Evolutionary conservation across 1,140 invertebrate genomes (phyloP).

Genomic region (Leucophenga varia): DNA sequence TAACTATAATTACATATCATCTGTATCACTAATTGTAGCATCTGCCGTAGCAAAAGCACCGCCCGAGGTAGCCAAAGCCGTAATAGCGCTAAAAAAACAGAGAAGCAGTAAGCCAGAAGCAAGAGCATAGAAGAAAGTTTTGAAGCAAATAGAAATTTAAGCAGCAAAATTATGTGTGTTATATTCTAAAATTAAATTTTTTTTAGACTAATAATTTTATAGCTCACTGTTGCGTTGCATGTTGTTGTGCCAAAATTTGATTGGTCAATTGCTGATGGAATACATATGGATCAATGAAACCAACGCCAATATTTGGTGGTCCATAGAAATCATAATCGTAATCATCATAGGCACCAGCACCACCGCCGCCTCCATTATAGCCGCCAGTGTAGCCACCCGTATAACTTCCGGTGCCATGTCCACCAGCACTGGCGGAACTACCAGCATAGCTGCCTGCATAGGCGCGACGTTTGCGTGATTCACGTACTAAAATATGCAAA

Average conservation of each 20-base stretch:
- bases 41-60: constrained; percentile 45
- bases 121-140: too few species aligned
- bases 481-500: not conserved
- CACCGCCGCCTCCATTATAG: constrained; percentile 7
- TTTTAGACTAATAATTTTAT: too few species aligned
- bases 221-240: constrained; percentile 44
- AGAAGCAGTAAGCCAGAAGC: too few species aligned
- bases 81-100: constrained; percentile 43
- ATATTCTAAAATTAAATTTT: too few species aligned
- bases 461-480: constrained; percentile 8
- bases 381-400: not conserved
- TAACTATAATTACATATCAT: constrained; percentile 37
- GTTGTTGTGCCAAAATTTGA: constrained; percentile 49
- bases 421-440: constrained; percentile 25
- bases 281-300: constrained; percentile 42
- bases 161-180: too few species aligned
- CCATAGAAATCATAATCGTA: constrained; percentile 32
- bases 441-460: constrained; percentile 24
- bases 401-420: constrained; percentile 14
- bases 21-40: constrained; percentile 32
- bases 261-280: constrained; percentile 53
- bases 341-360: constrained; percentile 25
- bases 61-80: constrained; percentile 41
- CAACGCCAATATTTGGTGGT: constrained; percentile 29
- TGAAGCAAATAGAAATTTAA: too few species aligned